phyloP scores from a whole-genome alignment of 2,113 vertebrate genomes.

The Pitta sordida region DNA sequence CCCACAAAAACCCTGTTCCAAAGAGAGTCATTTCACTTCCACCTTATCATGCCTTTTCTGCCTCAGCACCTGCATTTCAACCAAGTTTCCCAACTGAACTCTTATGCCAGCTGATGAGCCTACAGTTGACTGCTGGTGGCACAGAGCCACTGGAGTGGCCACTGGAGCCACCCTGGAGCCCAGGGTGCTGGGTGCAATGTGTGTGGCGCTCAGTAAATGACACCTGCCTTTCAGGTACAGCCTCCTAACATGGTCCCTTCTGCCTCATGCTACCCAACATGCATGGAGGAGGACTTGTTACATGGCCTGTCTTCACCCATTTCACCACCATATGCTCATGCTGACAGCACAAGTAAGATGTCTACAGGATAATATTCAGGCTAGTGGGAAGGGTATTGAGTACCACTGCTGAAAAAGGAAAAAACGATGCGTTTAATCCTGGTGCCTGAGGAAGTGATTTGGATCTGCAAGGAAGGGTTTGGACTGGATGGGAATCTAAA shows the following conservation, averaged over 20 bases:
- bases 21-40: neutral
- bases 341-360: neutral
- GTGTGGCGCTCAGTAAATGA: neutral
- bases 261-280: accelerated
- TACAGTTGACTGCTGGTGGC: neutral
- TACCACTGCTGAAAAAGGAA: neutral
- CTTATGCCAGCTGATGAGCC: neutral
- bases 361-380: neutral
- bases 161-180: too few relatives aligned
- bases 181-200: accelerated
- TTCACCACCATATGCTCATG: neutral
- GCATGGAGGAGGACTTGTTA: neutral
- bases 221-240: neutral
- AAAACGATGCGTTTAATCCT: neutral
- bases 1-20: neutral
- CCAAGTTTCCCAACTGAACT: accelerated
- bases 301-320: accelerated
- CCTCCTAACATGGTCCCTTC: neutral
- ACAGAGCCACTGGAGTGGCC: too few relatives aligned
- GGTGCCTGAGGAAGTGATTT: neutral
- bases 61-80: neutral
- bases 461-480: neutral
- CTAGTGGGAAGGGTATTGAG: neutral
- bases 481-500: neutral
- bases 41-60: neutral